Evolutionary conservation across 2,888 invertebrate genomes (phyloP).

Genomic region (Monopis laevigella): DNA sequence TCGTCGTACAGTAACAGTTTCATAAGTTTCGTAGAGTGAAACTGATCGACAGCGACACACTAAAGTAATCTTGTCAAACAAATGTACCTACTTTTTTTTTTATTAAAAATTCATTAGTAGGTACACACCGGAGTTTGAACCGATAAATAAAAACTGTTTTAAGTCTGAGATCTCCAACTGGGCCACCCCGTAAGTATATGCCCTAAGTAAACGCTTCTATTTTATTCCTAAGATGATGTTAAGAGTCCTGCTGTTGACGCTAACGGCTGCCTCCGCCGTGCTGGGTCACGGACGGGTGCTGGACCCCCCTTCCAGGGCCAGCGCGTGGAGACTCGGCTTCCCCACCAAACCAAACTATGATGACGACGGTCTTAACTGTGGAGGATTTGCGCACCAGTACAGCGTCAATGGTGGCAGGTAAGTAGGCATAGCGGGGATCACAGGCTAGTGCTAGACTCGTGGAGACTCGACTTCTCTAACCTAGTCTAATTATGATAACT

Average conservation of each 20-base stretch:
- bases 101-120: too few relatives aligned
- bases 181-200: neutral
- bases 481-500: slow-evolving; percentile 83
- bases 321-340: slow-evolving; percentile 86
- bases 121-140: too few relatives aligned
- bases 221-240: neutral
- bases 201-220: neutral
- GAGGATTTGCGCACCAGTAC: slow-evolving; percentile 79
- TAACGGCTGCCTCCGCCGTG: slow-evolving; percentile 68
- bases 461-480: slow-evolving; percentile 84
- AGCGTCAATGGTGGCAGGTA: slow-evolving; percentile 19
- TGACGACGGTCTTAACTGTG: slow-evolving; percentile 81
- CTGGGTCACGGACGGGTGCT: slow-evolving; percentile 75
- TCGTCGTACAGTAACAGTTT: too few relatives aligned
- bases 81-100: too few relatives aligned
- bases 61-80: too few relatives aligned
- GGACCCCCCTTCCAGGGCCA: slow-evolving; percentile 81
- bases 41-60: too few relatives aligned
- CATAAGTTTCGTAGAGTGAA: too few relatives aligned
- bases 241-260: neutral
- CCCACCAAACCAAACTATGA: slow-evolving; percentile 82
- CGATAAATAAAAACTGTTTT: too few relatives aligned
- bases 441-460: slow-evolving; percentile 80
- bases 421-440: slow-evolving; percentile 35
- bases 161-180: neutral